Evolutionary conservation across 1,140 invertebrate genomes (phyloP), one percentile per base, ranked within the genome.

Genomic region (Lerema accius): DNA sequence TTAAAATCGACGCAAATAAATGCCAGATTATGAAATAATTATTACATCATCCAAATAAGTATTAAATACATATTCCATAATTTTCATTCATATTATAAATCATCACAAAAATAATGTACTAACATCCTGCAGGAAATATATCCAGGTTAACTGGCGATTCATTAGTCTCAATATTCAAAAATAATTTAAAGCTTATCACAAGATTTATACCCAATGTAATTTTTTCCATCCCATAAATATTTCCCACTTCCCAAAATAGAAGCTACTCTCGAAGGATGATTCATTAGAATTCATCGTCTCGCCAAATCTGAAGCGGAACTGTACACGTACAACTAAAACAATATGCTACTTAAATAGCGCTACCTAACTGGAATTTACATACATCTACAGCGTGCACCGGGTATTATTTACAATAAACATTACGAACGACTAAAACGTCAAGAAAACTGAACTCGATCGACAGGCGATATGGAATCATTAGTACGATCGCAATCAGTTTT

Each of bases 151-250:
- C 69, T 40, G 43, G 61, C 46, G 61, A 65, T 67, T 45, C 58
- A 59, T 60, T 23, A 23, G 70, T 65, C 71, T 66, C 55, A 76
- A 81, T 65, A 67, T 81, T 72, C 69, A 89, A 83, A 80, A 89
- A 89, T 89, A 90, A 89, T 89, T 90, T 90, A 89, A 90, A 90
- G 87, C 84, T 87, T 84, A 88, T 84, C 75, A 85, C 76, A 80
- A 73, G 67, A 67, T 67, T 83, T 78, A 77, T 73, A 77, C 75
- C 73, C 46, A 49, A 69, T 77, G 72, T 77, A 82, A 76, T 68
- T 76, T 62, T 72, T 55, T 49, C 14, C 51, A 37, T 37, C 48
- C 37, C 14, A 50, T 42, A 63, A 37, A 46, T 48, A 55, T 37
- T 37, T 23, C 14, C 37, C 48, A 14, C 49, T 42, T 45, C 39